Conservation (phyloP, 2,797 vertebrate genomes). For the Neosilurus hyrtlii region DNA sequence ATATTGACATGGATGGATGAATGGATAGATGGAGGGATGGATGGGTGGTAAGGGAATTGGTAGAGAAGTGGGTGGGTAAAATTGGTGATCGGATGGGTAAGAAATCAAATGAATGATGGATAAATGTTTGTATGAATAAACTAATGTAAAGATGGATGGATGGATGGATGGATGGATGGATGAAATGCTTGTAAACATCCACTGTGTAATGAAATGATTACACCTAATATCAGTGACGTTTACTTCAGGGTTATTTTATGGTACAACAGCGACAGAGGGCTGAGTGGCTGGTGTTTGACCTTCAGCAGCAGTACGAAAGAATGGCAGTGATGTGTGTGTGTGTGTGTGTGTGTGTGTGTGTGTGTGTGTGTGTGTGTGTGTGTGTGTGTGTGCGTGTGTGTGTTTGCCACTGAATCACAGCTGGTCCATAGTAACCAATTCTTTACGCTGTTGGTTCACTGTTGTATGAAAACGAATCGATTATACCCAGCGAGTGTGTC, state of each 20-base stretch:
- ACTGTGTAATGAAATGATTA: neutral
- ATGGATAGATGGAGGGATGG: neutral
- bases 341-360: constrained; percentile 5
- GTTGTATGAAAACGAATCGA: neutral
- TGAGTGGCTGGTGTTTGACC: neutral
- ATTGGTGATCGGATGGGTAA: too few relatives aligned
- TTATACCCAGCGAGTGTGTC: neutral
- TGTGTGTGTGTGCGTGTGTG: constrained; percentile 15
- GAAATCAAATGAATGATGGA: too few relatives aligned
- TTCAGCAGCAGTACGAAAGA: neutral
- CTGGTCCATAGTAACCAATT: neutral
- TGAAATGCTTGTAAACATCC: neutral
- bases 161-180: neutral
- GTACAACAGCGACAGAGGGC: neutral
- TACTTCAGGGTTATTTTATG: neutral
- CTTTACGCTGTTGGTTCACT: constrained; percentile 9
- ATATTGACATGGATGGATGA: neutral
- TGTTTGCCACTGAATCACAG: neutral
- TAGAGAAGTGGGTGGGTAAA: neutral
- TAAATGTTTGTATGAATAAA: neutral
- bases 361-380: constrained; percentile 23
- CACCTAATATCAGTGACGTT: neutral
- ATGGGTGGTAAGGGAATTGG: neutral
- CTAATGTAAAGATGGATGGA: neutral
- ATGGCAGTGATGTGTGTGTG: constrained; percentile 7